Evolutionary conservation across 2,797 vertebrate species (phyloP).

Genomic region (Sebastes hubbsi): DNA sequence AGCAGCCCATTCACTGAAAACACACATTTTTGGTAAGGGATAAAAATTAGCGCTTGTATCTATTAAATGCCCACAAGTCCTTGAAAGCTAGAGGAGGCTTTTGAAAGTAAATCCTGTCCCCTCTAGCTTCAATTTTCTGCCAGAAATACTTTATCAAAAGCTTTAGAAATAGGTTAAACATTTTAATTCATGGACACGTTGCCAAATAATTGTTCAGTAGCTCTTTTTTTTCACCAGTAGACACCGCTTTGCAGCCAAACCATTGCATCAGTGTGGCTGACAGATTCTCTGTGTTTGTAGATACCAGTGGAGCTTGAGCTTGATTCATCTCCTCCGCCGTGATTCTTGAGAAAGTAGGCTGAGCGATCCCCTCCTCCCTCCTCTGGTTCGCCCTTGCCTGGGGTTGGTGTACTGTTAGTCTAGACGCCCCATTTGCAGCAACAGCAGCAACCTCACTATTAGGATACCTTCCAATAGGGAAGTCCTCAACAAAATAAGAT

Average conservation of each 20-base stretch:
- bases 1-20: constrained; percentile 22
- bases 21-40: constrained; percentile 38
- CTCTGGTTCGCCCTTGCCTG: constrained; percentile 60
- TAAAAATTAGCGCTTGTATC: constrained; percentile 38
- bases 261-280: constrained; percentile 23
- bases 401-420: constrained; percentile 45
- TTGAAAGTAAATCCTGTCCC: not conserved
- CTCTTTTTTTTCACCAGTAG: not conserved
- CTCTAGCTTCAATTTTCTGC: not conserved
- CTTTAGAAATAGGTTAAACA: constrained; percentile 2
- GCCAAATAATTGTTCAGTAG: constrained; percentile 29
- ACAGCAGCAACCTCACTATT: constrained; percentile 31
- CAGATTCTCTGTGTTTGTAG: constrained; percentile 38
- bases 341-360: constrained; percentile 66
- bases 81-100: constrained; percentile 10
- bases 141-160: not conserved
- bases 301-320: constrained; percentile 38
- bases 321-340: constrained; percentile 48
- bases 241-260: constrained; percentile 15
- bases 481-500: constrained; percentile 44
- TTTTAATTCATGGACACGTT: constrained; percentile 29
- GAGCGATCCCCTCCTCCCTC: constrained; percentile 38
- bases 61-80: constrained; percentile 15
- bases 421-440: constrained; percentile 60
- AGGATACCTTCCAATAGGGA: constrained; percentile 35